These are phyloP conservation scores for Hetaerina americana DNA, from an alignment of 1,140 invertebrate genomes.

Conservation along the genomic window DNA sequence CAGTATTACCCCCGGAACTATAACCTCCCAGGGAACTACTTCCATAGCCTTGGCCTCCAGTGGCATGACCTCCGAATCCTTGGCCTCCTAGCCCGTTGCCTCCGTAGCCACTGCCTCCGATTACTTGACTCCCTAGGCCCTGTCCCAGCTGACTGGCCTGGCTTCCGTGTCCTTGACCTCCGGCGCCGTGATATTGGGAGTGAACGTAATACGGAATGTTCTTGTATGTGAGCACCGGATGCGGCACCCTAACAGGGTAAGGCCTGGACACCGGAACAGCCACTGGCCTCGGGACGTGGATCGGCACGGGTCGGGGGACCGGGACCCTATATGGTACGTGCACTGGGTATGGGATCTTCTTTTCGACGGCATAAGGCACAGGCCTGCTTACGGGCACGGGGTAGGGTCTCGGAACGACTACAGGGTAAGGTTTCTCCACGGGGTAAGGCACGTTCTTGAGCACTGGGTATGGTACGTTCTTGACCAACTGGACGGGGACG, in stretches of 20 bases:
- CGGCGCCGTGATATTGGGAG: conserved; percentile 9
- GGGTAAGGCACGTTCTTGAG: conserved; percentile 25
- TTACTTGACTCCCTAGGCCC: too few relatives aligned
- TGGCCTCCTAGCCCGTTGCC: neutral
- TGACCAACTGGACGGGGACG: conserved; percentile 20
- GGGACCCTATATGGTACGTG: conserved; percentile 18
- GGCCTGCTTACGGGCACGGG: conserved; percentile 17
- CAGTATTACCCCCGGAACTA: too few relatives aligned
- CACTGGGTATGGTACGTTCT: conserved; percentile 21
- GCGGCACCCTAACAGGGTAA: conserved; percentile 15
- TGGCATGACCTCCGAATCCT: neutral
- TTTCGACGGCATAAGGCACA: neutral
- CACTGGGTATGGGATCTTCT: conserved; percentile 17
- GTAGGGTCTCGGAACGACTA: conserved; percentile 6
- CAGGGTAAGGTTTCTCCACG: conserved; percentile 17
- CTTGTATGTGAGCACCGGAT: conserved; percentile 16
- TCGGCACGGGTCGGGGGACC: conserved; percentile 18
- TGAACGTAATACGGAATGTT: conserved; percentile 12
- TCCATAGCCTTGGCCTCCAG: too few relatives aligned
- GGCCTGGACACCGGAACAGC: conserved; percentile 13
- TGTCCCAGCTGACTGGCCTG: neutral
- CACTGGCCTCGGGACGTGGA: conserved; percentile 17
- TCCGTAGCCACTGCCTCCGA: neutral
- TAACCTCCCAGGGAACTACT: too few relatives aligned
- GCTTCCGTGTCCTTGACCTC: neutral